A percentile compares a stretch with the other conserved stretches of the same genome.
These are phyloP conservation scores for Zoanthus sociatus DNA, from an alignment of 92 coral and sea anemone species.

Conservation along the genomic window DNA sequence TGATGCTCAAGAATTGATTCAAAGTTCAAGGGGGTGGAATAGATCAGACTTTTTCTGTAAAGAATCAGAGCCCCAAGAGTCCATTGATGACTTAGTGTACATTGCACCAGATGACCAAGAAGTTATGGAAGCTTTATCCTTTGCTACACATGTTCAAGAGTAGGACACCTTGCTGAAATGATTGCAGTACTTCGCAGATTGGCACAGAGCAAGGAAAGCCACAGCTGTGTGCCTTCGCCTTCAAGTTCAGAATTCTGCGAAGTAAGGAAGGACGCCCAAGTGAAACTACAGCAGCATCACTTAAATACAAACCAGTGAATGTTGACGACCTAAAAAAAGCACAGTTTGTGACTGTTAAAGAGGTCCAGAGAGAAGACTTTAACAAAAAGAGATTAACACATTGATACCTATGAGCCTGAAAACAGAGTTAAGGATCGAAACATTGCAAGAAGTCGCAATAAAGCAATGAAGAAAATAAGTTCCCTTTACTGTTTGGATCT, in stretches of 20 bases:
- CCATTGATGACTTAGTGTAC: neutral
- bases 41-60: slow-evolving; percentile 35
- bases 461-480: slow-evolving; percentile 7
- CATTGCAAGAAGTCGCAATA: neutral
- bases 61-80: neutral
- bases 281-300: neutral
- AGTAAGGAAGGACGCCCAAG: neutral
- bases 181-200: slow-evolving; percentile 9
- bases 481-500: slow-evolving; percentile 17
- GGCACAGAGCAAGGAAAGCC: slow-evolving; percentile 27
- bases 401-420: neutral
- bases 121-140: neutral
- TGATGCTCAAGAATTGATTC: neutral
- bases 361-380: slow-evolving; percentile 37
- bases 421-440: neutral
- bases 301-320: neutral
- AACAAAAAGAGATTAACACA: slow-evolving; percentile 13
- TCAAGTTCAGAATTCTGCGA: neutral
- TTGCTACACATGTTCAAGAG: slow-evolving; percentile 12
- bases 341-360: slow-evolving; percentile 1
- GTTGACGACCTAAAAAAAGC: neutral
- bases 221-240: slow-evolving; percentile 18
- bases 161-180: neutral
- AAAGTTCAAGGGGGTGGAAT: slow-evolving; percentile 30
- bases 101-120: slow-evolving; percentile 15